phyloP scores from a whole-genome alignment of 92 coral and sea anemone species.

The Metridium senile region DNA sequence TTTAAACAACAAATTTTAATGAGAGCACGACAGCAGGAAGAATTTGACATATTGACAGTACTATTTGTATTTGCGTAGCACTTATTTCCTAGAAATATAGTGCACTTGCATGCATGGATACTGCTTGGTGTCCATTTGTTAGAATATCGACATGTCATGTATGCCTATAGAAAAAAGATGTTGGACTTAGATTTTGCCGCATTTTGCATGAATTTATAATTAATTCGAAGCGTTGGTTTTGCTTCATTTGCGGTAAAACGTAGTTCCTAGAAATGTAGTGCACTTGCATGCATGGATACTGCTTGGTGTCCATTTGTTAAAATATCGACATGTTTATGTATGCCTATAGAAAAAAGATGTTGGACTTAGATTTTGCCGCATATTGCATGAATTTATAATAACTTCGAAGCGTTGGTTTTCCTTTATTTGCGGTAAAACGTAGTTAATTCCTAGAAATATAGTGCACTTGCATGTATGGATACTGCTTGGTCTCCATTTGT shows the following conservation, averaged over 20 bases:
- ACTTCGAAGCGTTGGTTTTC: too few species aligned
- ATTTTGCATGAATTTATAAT: too few species aligned
- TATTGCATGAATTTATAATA: too few species aligned
- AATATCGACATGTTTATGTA: not conserved
- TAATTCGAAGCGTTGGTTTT: too few species aligned
- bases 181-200: too few species aligned
- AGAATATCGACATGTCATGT: not conserved
- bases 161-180: too few species aligned
- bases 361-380: too few species aligned
- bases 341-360: too few species aligned
- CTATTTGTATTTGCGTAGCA: not conserved
- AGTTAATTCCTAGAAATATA: not conserved
- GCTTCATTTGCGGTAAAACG: not conserved
- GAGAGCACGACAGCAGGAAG: not conserved
- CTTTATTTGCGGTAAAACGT: not conserved
- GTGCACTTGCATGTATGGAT: not conserved
- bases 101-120: not conserved
- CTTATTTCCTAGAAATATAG: not conserved
- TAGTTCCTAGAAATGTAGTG: not conserved
- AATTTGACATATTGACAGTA: not conserved
- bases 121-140: not conserved
- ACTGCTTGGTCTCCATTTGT: not conserved
- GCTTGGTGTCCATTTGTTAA: not conserved
- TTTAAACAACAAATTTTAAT: constrained; percentile 8
- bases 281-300: not conserved